Evolutionary conservation across 2,888 invertebrate species (phyloP).

Genomic region (Habroteleia sp.): DNA sequence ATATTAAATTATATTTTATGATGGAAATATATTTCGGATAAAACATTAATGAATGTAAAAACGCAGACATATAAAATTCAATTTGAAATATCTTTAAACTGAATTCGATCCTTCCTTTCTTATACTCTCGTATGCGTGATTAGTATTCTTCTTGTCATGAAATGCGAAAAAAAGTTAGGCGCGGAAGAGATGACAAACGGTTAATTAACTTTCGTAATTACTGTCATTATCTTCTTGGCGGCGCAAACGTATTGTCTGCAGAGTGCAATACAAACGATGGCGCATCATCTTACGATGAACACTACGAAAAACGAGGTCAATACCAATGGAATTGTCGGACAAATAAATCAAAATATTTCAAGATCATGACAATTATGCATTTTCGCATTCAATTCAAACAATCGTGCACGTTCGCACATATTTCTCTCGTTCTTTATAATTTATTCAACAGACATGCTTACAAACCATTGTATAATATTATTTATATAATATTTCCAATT

Average conservation of each 20-base stretch:
- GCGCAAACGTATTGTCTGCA: conserved; percentile 60
- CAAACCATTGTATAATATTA: conserved; percentile 34
- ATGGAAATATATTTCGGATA: too few relatives aligned
- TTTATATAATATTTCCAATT: conserved; percentile 31
- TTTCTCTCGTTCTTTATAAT: conserved; percentile 18
- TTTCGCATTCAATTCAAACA: conserved; percentile 41
- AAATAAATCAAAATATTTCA: conserved; percentile 63
- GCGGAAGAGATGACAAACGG: conserved; percentile 63
- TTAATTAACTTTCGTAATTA: conserved; percentile 64
- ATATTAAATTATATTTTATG: too few relatives aligned
- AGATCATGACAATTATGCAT: conserved; percentile 51
- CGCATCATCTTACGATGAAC: conserved; percentile 46
- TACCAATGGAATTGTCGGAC: conserved; percentile 51
- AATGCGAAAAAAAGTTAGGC: conserved; percentile 56
- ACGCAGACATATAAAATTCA: too few relatives aligned
- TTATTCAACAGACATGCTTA: conserved; percentile 25
- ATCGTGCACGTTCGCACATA: conserved; percentile 43
- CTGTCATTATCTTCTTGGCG: conserved; percentile 56
- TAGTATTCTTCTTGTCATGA: conserved; percentile 51
- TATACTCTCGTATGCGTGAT: conserved; percentile 54
- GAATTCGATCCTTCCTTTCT: too few relatives aligned
- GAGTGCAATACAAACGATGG: conserved; percentile 24
- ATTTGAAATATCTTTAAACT: too few relatives aligned
- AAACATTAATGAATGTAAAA: too few relatives aligned
- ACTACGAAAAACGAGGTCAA: conserved; percentile 61